Percentiles rank a stretch among this genome's conserved stretches.
Conservation (phyloP, 2,113 vertebrate species). For the Butastur rufipennis region DNA sequence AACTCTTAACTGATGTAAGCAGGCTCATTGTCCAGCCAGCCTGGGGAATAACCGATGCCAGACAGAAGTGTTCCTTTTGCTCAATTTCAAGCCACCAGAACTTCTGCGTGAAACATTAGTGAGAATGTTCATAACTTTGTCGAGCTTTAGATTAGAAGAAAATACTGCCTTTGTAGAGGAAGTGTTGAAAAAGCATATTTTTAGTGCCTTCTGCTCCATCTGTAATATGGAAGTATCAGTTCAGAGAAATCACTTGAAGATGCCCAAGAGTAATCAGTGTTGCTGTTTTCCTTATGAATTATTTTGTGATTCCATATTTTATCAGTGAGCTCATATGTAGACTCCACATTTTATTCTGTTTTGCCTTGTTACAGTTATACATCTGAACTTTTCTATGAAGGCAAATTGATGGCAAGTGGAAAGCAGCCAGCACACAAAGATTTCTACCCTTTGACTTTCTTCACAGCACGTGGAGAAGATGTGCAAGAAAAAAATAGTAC, state of each 20-base stretch:
- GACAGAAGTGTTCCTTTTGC: neutral
- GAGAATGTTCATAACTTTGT: neutral
- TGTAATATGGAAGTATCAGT: neutral
- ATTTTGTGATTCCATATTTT: conserved; percentile 32
- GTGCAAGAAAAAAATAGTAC: conserved; percentile 99
- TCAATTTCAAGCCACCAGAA: neutral
- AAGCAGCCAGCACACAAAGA: conserved; percentile 98
- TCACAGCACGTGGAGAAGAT: conserved; percentile 96
- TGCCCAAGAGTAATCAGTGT: neutral
- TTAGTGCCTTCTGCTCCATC: neutral
- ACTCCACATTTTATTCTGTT: conserved; percentile 35
- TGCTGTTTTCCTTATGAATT: conserved; percentile 7
- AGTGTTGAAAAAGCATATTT: neutral
- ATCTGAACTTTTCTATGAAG: conserved; percentile 98
- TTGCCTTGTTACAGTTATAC: conserved; percentile 85
- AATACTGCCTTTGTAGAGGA: neutral
- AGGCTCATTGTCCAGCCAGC: neutral
- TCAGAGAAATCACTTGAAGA: conserved; percentile 14
- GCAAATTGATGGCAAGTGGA: conserved; percentile 97
- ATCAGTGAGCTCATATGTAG: neutral
- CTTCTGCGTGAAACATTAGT: neutral
- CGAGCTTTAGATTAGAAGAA: neutral
- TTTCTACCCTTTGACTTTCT: conserved; percentile 98
- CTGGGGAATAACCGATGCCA: neutral
- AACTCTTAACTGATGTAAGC: neutral